These are phyloP conservation scores for Ligdia adustata DNA, from an alignment of 2,888 invertebrate genomes.

Conservation along the genomic window DNA sequence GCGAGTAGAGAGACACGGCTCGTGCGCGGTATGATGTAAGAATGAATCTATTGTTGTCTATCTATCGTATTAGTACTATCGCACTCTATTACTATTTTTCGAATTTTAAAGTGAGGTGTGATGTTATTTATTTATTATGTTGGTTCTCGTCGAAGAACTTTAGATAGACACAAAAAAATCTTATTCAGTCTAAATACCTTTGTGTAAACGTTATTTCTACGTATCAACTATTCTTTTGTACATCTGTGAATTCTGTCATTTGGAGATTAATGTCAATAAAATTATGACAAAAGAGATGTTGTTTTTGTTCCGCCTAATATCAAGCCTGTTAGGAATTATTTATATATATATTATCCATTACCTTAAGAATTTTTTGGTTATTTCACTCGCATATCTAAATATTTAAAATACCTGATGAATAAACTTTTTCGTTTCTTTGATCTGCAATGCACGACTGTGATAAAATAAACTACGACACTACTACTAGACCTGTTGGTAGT, in stretches of 20 bases:
- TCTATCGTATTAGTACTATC: conserved; percentile 11
- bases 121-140: conserved; percentile 37
- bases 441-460: too few relatives aligned
- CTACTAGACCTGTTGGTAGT: too few relatives aligned
- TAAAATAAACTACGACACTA: too few relatives aligned
- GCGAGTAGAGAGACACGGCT: background rate
- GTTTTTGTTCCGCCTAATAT: too few relatives aligned
- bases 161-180: conserved; percentile 55
- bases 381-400: too few relatives aligned
- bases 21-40: conserved; percentile 9
- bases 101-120: conserved; percentile 36
- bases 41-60: conserved; percentile 24
- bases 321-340: too few relatives aligned
- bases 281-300: conserved; percentile 35
- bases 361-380: too few relatives aligned
- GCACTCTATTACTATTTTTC: conserved; percentile 37
- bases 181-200: conserved; percentile 39
- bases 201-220: conserved; percentile 47
- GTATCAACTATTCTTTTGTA: conserved; percentile 58
- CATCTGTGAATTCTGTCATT: conserved; percentile 63
- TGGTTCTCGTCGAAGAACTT: conserved; percentile 37
- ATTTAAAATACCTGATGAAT: too few relatives aligned
- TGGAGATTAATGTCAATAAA: conserved; percentile 75
- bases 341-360: too few relatives aligned
- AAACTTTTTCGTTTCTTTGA: too few relatives aligned